Percentiles rank a stretch among this genome's conserved stretches.
Conservation (phyloP, 2,888 invertebrate genomes). For the Xiphydria camelus region DNA sequence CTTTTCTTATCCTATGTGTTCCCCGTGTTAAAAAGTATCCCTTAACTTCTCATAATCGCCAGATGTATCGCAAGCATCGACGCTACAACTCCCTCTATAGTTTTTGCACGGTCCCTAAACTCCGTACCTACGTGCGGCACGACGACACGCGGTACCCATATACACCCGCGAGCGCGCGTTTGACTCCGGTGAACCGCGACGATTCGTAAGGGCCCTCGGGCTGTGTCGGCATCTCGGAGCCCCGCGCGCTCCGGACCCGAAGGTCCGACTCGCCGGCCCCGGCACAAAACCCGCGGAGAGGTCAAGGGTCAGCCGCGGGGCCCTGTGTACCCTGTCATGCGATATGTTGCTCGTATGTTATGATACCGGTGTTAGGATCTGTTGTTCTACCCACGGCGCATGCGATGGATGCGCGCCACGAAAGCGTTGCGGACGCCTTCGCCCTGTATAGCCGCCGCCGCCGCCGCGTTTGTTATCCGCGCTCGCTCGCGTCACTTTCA, state of each 20-base stretch:
- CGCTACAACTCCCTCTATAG: too few relatives aligned
- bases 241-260: constrained; percentile 27
- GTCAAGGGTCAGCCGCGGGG: constrained; percentile 47
- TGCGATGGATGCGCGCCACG: neutral
- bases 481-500: too few relatives aligned
- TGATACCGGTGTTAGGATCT: constrained; percentile 35
- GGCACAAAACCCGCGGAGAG: constrained; percentile 42
- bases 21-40: too few relatives aligned
- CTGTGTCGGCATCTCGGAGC: constrained; percentile 21
- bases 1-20: too few relatives aligned
- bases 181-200: neutral
- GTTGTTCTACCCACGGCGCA: constrained; percentile 17
- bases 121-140: too few relatives aligned
- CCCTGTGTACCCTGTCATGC: constrained; percentile 50
- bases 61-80: too few relatives aligned
- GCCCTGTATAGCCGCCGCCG: too few relatives aligned
- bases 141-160: too few relatives aligned
- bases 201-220: constrained; percentile 30
- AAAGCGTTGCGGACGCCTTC: too few relatives aligned
- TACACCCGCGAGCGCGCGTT: neutral
- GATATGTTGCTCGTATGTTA: constrained; percentile 50
- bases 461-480: too few relatives aligned
- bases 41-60: too few relatives aligned
- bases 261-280: constrained; percentile 37
- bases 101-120: too few relatives aligned